These are phyloP conservation scores for Neolamprologus sp. DNA, from an alignment of 2,113 vertebrate genomes.

Conservation along the genomic window DNA sequence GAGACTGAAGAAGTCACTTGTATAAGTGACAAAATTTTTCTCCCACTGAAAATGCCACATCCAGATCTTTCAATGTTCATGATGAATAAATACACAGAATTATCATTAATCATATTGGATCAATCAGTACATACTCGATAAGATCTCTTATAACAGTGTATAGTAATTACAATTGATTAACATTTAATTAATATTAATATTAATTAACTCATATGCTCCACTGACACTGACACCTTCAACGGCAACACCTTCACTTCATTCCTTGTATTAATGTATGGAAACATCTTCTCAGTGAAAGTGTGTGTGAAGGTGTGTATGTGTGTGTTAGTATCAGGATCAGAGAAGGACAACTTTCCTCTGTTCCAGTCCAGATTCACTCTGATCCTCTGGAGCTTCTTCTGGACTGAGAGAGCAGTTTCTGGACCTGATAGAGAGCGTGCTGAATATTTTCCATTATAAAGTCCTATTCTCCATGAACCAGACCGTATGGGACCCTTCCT, in stretches of 20 bases:
- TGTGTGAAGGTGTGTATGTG: neutral
- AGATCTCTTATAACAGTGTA: neutral
- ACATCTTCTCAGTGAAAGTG: neutral
- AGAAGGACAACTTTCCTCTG: fast-evolving
- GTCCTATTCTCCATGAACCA: neutral
- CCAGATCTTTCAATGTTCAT: neutral
- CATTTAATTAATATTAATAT: no score
- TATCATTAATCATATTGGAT: neutral
- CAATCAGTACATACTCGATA: neutral
- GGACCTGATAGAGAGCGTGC: neutral
- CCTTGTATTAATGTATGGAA: neutral
- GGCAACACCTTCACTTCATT: neutral
- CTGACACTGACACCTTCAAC: neutral
- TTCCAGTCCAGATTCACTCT: neutral
- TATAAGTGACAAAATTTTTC: fast-evolving
- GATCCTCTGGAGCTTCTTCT: neutral
- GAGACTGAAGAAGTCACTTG: neutral
- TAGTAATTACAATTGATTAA: neutral
- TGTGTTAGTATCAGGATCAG: neutral
- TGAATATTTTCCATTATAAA: neutral
- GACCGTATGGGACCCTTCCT: neutral
- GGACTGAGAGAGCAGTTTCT: fast-evolving
- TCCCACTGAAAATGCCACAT: neutral
- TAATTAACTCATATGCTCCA: fast-evolving
- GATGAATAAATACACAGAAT: neutral